Percentiles rank a stretch among this genome's conserved stretches.
phyloP scores from a whole-genome alignment of 1,140 invertebrate species.

The Drosophila mojavensis region DNA sequence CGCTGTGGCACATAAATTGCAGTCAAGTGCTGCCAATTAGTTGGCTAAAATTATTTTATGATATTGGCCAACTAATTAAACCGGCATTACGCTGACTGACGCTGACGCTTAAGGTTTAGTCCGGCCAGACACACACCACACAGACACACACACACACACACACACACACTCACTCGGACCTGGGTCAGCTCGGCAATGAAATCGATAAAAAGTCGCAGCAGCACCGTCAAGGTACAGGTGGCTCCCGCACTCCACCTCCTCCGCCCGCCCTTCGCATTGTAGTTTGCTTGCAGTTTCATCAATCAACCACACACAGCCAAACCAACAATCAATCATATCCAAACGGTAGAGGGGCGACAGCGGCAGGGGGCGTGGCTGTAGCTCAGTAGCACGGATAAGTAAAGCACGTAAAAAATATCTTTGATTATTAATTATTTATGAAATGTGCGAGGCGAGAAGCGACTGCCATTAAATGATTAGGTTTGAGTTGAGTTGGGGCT shows the following conservation, averaged over 20 bases:
- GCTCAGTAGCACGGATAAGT: slow-evolving; percentile 18
- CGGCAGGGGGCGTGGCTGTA: not conserved
- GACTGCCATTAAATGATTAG: slow-evolving; percentile 71
- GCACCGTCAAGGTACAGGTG: not conserved
- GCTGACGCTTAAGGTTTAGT: slow-evolving; percentile 11
- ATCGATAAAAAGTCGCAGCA: slow-evolving; percentile 46
- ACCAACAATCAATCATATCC: slow-evolving; percentile 71
- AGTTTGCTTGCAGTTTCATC: slow-evolving; percentile 55
- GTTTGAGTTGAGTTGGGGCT: slow-evolving; percentile 13
- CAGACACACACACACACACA: too few species aligned
- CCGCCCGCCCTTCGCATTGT: not conserved
- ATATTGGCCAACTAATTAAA: slow-evolving; percentile 77
- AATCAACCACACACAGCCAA: slow-evolving; percentile 52
- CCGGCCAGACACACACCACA: not conserved
- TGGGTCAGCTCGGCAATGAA: slow-evolving; percentile 18
- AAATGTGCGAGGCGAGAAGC: slow-evolving; percentile 31
- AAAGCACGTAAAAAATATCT: slow-evolving; percentile 51
- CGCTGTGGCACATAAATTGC: slow-evolving; percentile 63
- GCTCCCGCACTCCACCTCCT: too few species aligned
- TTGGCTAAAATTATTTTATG: slow-evolving; percentile 77
- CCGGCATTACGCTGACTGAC: slow-evolving; percentile 40
- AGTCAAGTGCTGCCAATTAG: slow-evolving; percentile 81
- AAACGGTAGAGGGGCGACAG: slow-evolving; percentile 1
- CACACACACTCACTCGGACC: not conserved
- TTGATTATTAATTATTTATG: slow-evolving; percentile 80